Conservation (phyloP, 2,113 vertebrate genomes). For the Misgurnus anguillicaudatus region DNA sequence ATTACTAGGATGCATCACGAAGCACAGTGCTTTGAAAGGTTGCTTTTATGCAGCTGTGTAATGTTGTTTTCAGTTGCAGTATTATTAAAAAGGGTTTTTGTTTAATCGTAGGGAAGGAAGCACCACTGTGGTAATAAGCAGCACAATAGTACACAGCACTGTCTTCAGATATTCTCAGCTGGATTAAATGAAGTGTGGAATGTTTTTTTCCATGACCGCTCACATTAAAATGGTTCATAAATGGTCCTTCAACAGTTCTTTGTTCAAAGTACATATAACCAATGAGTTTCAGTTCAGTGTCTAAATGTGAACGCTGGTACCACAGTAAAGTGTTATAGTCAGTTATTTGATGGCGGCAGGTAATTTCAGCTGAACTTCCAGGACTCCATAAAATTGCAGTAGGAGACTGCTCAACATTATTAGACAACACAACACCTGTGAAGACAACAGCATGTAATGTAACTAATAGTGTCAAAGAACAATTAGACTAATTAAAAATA, state of each 20-base stretch:
- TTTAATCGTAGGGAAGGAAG: conserved; percentile 2
- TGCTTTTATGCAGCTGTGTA: not conserved
- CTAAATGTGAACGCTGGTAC: conserved; percentile 35
- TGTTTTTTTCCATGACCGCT: conserved; percentile 39
- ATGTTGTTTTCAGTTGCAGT: not conserved
- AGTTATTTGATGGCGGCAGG: conserved; percentile 33
- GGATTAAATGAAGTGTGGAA: conserved; percentile 5
- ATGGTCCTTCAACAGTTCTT: conserved; percentile 27
- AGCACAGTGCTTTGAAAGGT: not conserved
- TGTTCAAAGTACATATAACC: conserved; percentile 13
- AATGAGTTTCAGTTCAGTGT: conserved; percentile 43
- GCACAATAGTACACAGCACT: conserved; percentile 46
- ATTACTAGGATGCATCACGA: too few species aligned
- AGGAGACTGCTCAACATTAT: conserved; percentile 42
- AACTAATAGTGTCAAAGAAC: not conserved
- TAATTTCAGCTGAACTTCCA: conserved; percentile 17
- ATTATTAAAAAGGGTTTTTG: conserved; percentile 19
- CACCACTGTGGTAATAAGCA: conserved; percentile 37
- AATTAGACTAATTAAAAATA: not conserved
- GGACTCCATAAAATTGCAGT: conserved; percentile 20
- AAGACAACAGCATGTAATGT: not conserved
- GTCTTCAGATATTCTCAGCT: conserved; percentile 30
- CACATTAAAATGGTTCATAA: conserved; percentile 41
- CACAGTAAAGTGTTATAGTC: conserved; percentile 41
- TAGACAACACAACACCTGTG: conserved; percentile 19